Percentiles rank a stretch among this genome's conserved stretches.
phyloP scores from a whole-genome alignment of 2,888 invertebrate genomes.

The Spodoptera picta region DNA sequence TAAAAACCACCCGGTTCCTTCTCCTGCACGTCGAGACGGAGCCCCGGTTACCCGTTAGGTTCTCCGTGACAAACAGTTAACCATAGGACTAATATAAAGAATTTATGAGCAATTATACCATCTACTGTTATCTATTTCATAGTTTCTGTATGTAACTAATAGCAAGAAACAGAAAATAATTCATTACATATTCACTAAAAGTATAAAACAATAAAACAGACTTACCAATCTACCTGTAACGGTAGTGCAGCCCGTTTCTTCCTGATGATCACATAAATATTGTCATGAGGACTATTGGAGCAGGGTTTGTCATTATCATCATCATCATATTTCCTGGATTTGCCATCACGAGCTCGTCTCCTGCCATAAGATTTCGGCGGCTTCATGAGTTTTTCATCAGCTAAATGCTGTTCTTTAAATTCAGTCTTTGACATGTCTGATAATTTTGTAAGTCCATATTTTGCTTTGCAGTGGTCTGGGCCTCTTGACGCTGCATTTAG shows the following conservation, averaged over 20 bases:
- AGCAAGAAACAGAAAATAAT: too few relatives aligned
- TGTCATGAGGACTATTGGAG: constrained; percentile 55
- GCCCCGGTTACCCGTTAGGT: too few relatives aligned
- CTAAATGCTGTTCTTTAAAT: constrained; percentile 84
- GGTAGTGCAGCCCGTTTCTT: constrained; percentile 79
- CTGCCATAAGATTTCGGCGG: constrained; percentile 65
- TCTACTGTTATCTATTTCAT: too few relatives aligned
- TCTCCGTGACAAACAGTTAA: too few relatives aligned
- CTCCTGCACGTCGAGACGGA: too few relatives aligned
- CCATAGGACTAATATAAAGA: too few relatives aligned
- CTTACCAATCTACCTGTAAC: constrained; percentile 88
- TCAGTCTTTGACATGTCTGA: constrained; percentile 90
- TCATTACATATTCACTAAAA: background rate
- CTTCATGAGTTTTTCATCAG: constrained; percentile 74
- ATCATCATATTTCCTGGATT: constrained; percentile 6
- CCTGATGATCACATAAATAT: constrained; percentile 66
- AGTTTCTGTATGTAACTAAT: too few relatives aligned
- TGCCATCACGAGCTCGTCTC: constrained; percentile 35
- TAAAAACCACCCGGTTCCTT: too few relatives aligned
- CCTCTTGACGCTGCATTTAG: constrained; percentile 81
- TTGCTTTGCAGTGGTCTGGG: constrained; percentile 78
- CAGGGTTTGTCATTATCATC: constrained; percentile 29
- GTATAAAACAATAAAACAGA: constrained; percentile 31
- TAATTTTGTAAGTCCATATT: constrained; percentile 89
- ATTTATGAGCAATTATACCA: too few relatives aligned